These are phyloP conservation scores for Ceratitis capitata DNA, from an alignment of 1,140 invertebrate genomes.

Conservation along the genomic window DNA sequence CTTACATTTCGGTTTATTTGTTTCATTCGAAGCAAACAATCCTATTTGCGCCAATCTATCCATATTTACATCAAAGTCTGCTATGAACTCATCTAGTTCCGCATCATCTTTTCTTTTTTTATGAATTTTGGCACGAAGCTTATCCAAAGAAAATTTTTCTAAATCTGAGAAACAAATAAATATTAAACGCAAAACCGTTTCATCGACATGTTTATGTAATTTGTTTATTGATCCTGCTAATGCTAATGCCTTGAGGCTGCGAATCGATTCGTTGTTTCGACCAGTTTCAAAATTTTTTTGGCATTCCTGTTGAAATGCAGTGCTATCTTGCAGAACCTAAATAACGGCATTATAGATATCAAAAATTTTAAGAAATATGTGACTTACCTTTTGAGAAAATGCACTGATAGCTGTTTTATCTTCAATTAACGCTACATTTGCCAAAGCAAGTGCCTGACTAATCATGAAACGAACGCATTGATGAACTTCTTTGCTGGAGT, in stretches of 20 bases:
- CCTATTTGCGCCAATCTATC: constrained; percentile 61
- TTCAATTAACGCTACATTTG: constrained; percentile 57
- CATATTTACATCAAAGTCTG: constrained; percentile 62
- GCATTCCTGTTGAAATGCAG: constrained; percentile 55
- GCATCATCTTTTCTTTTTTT: constrained; percentile 43
- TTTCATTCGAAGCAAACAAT: constrained; percentile 57
- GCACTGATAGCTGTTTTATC: constrained; percentile 61
- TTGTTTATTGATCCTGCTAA: constrained; percentile 55
- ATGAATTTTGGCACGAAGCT: constrained; percentile 50
- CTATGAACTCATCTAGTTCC: constrained; percentile 56
- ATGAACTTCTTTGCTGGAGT: constrained; percentile 48
- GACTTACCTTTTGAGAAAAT: constrained; percentile 56
- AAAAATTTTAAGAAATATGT: neutral
- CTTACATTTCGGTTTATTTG: constrained; percentile 53
- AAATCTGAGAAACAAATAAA: constrained; percentile 59
- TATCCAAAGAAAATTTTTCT: constrained; percentile 57
- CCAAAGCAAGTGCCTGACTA: constrained; percentile 57
- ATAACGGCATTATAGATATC: too few relatives aligned
- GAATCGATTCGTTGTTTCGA: constrained; percentile 45
- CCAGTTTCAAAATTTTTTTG: constrained; percentile 19
- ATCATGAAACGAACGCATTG: constrained; percentile 44
- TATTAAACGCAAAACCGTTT: constrained; percentile 55
- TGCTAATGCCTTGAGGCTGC: constrained; percentile 52
- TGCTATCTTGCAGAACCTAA: constrained; percentile 56
- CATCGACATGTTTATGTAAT: constrained; percentile 59